Base-by-base conservation (phyloP, 2,797 vertebrate species). In the Scarus forsteni region DNA sequence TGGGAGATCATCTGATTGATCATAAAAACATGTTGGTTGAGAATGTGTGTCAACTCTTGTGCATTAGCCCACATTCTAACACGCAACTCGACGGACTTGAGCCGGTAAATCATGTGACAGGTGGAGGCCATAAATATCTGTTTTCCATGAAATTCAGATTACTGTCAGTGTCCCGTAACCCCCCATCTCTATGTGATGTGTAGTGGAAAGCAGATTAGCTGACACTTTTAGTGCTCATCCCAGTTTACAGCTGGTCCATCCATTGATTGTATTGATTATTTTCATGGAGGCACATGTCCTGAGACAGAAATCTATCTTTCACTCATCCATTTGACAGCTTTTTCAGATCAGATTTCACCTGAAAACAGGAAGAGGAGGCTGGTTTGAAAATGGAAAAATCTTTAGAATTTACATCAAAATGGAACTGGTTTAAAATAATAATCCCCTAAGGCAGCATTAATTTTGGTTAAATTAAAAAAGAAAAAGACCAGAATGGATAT, bases 211-310 rank as follows among this genome's bases (percentile, higher is more conserved):
- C 27, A 55, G 43, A 54, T 45, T 60, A 73, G 35, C 15, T 0
- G 46, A 44, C 60, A 46, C 10, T 10, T 44, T 44, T 19, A 15
- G 42, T 13, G 27, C 60, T 61, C 9, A 50, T 38, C 49, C 34
- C 51, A 43, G 43, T 60, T 56, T 51, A 60, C 58, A 83, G 71
- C 55, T 60, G 66, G 16, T 70, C 39, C 44, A 56, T 70, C 1
- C 38, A 82, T 85, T 80, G 83, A 87, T 79, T 53, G 12, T 75
- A 84, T 84, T 82, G 79, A 84, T 78, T 12, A 3, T 40, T 56
- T 61, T 58, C 50, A 59, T 73, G 58, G 43, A 39, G 36, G 14
- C 54, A 74, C 53, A 43, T 27, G 60, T 51, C 35, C 52, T 5
- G 14, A 44, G 35, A 75, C 36, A 18, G 15, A 11, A 15, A 11